Evolutionary conservation across 2,888 invertebrate species (phyloP).

Genomic region (Dioctria linearis): DNA sequence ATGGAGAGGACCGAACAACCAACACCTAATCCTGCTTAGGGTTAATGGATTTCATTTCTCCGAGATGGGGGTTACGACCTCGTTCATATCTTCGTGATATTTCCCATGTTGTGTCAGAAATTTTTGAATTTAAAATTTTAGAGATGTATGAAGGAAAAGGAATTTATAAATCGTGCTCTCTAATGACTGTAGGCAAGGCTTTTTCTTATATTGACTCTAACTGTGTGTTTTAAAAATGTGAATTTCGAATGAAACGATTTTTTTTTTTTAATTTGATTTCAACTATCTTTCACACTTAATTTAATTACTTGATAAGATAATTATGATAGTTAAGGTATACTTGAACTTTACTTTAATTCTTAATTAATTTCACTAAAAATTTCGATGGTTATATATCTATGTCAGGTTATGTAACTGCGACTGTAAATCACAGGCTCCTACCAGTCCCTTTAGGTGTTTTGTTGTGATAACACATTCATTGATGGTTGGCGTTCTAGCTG

Average conservation of each 20-base stretch:
- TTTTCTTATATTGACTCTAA: neutral
- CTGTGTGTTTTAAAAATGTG: neutral
- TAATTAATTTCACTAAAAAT: too few species aligned
- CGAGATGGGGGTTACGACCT: slow-evolving; percentile 45
- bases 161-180: neutral
- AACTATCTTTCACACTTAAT: too few species aligned
- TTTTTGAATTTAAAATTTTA: neutral
- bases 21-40: slow-evolving; percentile 45
- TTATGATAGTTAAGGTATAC: too few species aligned
- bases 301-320: too few species aligned
- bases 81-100: slow-evolving; percentile 18
- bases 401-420: too few species aligned
- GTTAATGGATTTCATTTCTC: slow-evolving; percentile 46
- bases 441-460: too few species aligned
- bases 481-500: too few species aligned
- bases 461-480: too few species aligned
- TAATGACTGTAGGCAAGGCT: neutral
- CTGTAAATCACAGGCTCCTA: too few species aligned
- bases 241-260: neutral
- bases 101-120: neutral
- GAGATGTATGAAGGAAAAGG: neutral
- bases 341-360: too few species aligned
- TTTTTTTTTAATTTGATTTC: too few species aligned
- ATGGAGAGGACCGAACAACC: neutral
- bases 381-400: too few species aligned